phyloP scores from a whole-genome alignment of 2,888 invertebrate species.

The Pyrrhosoma nymphula region DNA sequence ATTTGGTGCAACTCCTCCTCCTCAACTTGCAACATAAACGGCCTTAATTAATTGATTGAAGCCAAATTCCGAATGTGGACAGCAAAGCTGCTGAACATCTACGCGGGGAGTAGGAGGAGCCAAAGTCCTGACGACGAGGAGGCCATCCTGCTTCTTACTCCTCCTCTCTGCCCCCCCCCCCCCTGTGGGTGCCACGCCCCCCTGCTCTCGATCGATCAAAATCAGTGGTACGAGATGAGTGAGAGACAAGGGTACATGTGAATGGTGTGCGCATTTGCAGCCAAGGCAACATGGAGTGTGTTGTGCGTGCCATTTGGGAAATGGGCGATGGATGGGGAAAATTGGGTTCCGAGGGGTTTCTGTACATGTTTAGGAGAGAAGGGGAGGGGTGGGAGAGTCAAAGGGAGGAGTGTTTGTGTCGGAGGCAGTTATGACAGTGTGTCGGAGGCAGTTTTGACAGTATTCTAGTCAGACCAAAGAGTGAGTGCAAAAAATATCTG shows the following conservation, averaged over 20 bases:
- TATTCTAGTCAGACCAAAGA: constrained; percentile 72
- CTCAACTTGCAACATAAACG: constrained; percentile 48
- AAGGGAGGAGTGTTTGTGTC: not conserved
- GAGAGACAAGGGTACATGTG: not conserved
- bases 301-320: not conserved
- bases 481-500: constrained; percentile 68
- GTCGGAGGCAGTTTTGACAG: constrained; percentile 67
- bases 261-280: constrained; percentile 14
- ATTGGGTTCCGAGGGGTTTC: too few species aligned
- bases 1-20: constrained; percentile 4
- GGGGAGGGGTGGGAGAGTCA: not conserved
- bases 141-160: not conserved
- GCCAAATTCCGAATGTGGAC: constrained; percentile 55
- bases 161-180: not conserved
- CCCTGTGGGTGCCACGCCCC: not conserved
- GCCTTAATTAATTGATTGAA: constrained; percentile 63
- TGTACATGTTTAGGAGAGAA: not conserved
- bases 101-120: constrained; percentile 24
- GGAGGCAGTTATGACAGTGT: not conserved
- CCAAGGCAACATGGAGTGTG: not conserved
- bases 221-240: not conserved
- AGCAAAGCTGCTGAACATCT: not conserved
- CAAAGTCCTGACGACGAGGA: not conserved
- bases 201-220: not conserved
- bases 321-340: too few species aligned